A percentile compares a stretch with the other conserved stretches of the same genome.
phyloP scores from a whole-genome alignment of 1,140 invertebrate species.

The Steinernema khuongi region DNA sequence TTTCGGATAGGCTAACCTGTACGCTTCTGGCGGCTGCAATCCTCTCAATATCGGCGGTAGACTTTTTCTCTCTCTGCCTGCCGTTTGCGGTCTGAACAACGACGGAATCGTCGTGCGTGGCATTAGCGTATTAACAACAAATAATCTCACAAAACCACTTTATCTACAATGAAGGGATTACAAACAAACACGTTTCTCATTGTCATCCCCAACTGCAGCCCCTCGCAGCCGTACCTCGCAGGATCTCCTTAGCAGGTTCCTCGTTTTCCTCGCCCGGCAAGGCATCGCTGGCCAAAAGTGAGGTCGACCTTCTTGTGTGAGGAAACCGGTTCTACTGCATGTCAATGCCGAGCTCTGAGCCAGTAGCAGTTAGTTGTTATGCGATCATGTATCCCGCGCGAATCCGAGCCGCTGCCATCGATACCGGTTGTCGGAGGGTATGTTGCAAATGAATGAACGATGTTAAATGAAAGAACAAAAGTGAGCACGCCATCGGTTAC shows the following conservation, averaged over 20 bases:
- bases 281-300: not conserved
- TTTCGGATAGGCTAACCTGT: no score
- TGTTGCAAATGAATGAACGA: slow-evolving; percentile 11
- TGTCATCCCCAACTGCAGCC: not conserved
- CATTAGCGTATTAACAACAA: slow-evolving; percentile 15
- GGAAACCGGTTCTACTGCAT: not conserved
- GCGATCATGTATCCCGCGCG: slow-evolving; percentile 10
- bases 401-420: not conserved
- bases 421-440: not conserved
- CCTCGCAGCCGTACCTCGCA: no score
- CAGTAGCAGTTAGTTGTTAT: slow-evolving; percentile 13
- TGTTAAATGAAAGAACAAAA: not conserved
- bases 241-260: not conserved
- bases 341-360: not conserved
- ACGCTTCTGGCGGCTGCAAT: not conserved
- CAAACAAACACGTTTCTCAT: slow-evolving; percentile 7
- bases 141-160: slow-evolving; percentile 9
- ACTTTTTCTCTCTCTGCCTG: slow-evolving; percentile 1
- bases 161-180: slow-evolving; percentile 23
- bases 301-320: not conserved
- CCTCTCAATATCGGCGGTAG: no score
- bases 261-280: not conserved
- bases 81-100: not conserved
- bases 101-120: not conserved
- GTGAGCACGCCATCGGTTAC: not conserved